phyloP scores from a whole-genome alignment of 2,113 vertebrate genomes.

The Brevimyrus niger region DNA sequence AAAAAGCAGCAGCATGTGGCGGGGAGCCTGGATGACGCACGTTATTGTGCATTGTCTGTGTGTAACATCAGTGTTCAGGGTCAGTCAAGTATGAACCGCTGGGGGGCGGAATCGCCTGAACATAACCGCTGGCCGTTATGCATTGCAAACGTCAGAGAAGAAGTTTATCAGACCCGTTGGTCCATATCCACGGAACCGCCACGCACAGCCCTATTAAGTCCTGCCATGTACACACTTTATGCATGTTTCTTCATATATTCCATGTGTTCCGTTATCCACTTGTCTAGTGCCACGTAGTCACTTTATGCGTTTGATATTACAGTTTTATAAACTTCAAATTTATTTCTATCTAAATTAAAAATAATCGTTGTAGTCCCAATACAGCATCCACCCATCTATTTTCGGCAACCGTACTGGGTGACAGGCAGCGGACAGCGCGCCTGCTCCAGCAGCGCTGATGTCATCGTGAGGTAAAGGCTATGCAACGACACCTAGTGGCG shows the following conservation, averaged over 20 bases:
- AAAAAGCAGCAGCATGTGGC: slow-evolving; percentile 41
- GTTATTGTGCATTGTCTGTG: slow-evolving; percentile 58
- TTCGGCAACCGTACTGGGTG: neutral
- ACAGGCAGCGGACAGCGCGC: neutral
- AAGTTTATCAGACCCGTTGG: neutral
- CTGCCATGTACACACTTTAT: neutral
- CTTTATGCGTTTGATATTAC: neutral
- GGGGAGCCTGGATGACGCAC: slow-evolving; percentile 44
- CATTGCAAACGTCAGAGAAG: no score
- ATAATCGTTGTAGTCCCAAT: neutral
- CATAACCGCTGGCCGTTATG: neutral
- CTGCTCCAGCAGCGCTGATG: no score
- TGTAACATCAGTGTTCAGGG: slow-evolving; percentile 54
- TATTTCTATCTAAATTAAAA: neutral
- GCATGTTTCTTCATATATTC: neutral
- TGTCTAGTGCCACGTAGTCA: neutral
- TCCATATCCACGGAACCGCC: neutral
- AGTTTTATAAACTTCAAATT: neutral
- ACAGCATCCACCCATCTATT: neutral
- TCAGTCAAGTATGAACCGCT: slow-evolving; percentile 45
- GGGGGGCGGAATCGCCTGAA: slow-evolving; percentile 25
- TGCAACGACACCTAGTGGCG: neutral
- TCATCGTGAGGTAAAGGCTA: neutral
- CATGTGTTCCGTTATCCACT: neutral
- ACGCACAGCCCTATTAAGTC: neutral